Percentiles rank a stretch among this genome's conserved stretches.
These are phyloP conservation scores for Cuculus canorus DNA, from an alignment of 2,797 vertebrate species.

Conservation along the genomic window DNA sequence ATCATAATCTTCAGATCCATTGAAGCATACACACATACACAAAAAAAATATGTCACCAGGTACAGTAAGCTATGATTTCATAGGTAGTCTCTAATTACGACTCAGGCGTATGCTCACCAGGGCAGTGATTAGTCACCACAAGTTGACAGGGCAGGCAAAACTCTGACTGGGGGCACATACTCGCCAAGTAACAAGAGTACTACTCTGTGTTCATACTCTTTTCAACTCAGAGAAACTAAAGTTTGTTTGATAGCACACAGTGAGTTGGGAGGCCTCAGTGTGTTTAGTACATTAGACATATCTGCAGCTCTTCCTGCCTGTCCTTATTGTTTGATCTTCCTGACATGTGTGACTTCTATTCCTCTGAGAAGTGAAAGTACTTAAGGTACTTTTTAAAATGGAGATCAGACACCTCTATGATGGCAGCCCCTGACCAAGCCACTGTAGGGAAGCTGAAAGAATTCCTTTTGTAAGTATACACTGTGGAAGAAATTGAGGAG, in stretches of 20 bases:
- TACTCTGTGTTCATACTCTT: background rate
- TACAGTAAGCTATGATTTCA: background rate
- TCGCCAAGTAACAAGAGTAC: background rate
- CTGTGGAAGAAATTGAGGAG: background rate
- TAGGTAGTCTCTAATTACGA: background rate
- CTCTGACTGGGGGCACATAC: background rate
- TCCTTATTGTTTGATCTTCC: background rate
- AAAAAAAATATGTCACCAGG: background rate
- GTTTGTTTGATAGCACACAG: background rate
- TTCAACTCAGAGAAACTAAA: background rate
- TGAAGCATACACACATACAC: background rate
- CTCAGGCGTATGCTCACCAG: background rate
- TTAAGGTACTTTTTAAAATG: background rate
- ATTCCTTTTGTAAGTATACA: background rate
- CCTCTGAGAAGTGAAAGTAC: background rate
- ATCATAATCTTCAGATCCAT: background rate
- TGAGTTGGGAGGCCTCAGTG: background rate
- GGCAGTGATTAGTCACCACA: background rate
- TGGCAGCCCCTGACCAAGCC: background rate
- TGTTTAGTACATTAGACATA: background rate
- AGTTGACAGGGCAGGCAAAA: background rate
- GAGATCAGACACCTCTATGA: background rate
- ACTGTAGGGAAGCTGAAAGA: background rate
- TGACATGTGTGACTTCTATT: background rate
- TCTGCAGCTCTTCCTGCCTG: background rate